Base-by-base conservation (phyloP, 2,113 vertebrate genomes). In the Grammomys surdaster region DNA sequence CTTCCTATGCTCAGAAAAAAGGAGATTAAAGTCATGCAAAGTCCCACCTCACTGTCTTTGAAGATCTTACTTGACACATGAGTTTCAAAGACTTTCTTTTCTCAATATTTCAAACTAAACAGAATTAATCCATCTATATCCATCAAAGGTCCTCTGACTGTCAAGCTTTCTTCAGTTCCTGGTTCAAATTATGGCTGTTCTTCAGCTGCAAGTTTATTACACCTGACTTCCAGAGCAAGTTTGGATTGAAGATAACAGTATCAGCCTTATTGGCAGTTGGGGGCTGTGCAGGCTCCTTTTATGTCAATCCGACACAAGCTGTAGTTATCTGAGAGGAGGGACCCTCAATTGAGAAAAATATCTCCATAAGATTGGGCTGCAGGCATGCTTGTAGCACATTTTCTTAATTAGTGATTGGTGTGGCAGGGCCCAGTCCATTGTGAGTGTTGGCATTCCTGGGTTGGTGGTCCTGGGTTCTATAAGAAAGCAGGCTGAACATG, bases 71-170 rank as follows among this genome's bases (percentile, higher is more conserved):
- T 80, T 75, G 60, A 5, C 5, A 22, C 31, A 77, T 54, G 43
- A 73, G 11, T 91, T 96, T 85, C 28, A 89, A 85, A 95, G 54
- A 8, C 14, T 65, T 95, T 72, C 7, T 43, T 92, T 22, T 65
- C 72, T n/a, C 20, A 93, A 75, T 58, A 89, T 91, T 67, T 75
- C 46, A 82, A 87, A 75, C 48, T 67, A 63, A n/a, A 54, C 46
- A 90, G 2, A 63, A 33, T 87, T 67, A 19, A 31, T 12, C 31
- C 36, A 63, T 63, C 9, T 1, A n/a, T 1, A 43, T 11, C 51
- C 28, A 77, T 22, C 33, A 65, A 69, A 54, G 36, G 36, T 2
- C 12, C 7, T 10, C 48, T 73, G 17, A 19, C 36, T 48, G 22
- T 31, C 70, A 56, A 56, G 9, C 17, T 28, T 80, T 75, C 40